Conservation (phyloP, 2,888 invertebrate species). For the Charanyca ferruginea region DNA sequence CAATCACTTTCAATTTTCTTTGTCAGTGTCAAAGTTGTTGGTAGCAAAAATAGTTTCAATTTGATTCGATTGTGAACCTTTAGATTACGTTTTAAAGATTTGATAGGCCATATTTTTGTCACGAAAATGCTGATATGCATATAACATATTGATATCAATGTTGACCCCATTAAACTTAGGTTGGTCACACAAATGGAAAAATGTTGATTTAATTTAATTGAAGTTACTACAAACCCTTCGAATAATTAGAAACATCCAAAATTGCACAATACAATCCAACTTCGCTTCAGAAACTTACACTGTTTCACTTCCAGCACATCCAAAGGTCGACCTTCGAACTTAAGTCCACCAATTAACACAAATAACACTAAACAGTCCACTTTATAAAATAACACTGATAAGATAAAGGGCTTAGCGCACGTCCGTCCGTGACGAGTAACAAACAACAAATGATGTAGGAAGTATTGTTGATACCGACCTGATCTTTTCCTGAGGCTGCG, state of each 20-base stretch:
- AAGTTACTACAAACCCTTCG: conserved; percentile 31
- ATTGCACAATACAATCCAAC: conserved; percentile 7
- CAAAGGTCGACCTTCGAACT: conserved; percentile 63
- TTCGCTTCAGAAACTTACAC: conserved; percentile 61
- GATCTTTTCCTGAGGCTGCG: conserved; percentile 87
- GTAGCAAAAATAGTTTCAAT: conserved; percentile 11
- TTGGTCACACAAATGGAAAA: not conserved
- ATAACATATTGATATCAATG: not conserved
- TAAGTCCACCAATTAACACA: conserved; percentile 54
- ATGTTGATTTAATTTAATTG: not conserved
- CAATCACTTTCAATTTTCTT: conserved; percentile 52
- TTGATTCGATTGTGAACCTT: conserved; percentile 1
- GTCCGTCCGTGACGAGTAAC: conserved; percentile 73
- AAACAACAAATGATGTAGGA: conserved; percentile 83
- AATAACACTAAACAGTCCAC: conserved; percentile 57
- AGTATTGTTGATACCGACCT: conserved; percentile 78
- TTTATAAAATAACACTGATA: conserved; percentile 53
- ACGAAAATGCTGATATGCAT: not conserved
- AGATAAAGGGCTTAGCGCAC: conserved; percentile 66
- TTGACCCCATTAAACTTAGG: conserved; percentile 30
- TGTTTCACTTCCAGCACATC: conserved; percentile 58
- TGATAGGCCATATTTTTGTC: not conserved
- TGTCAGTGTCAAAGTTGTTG: conserved; percentile 29
- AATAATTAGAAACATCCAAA: not conserved
- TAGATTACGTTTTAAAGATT: conserved; percentile 11